Conservation (phyloP, 2,113 vertebrate species). For the Hippopotamus amphibius region DNA sequence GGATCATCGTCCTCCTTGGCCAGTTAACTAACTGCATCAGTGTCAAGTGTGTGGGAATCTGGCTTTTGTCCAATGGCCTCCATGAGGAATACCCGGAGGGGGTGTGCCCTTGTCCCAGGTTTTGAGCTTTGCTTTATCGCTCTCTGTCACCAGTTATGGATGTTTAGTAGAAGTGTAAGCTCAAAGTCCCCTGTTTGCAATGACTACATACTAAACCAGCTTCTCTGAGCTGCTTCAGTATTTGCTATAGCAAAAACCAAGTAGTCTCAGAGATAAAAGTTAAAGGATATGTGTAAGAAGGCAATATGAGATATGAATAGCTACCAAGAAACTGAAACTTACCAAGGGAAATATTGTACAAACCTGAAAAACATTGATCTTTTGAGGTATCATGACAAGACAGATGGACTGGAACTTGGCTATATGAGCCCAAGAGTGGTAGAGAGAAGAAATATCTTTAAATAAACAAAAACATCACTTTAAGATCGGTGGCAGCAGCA, state of each 20-base stretch:
- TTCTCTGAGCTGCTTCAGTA: neutral
- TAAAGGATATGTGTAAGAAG: neutral
- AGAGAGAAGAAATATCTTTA: slow-evolving; percentile 6
- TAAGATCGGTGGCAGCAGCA: neutral
- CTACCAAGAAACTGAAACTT: neutral
- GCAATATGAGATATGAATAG: neutral
- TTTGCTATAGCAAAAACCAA: slow-evolving; percentile 4
- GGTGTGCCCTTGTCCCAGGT: neutral
- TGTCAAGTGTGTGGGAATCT: neutral
- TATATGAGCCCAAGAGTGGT: neutral
- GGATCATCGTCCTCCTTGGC: neutral
- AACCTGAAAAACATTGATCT: neutral
- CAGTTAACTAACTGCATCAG: neutral
- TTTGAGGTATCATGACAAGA: neutral
- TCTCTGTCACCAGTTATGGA: neutral
- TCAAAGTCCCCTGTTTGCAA: neutral
- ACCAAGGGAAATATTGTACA: neutral
- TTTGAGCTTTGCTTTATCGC: neutral
- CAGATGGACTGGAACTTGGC: neutral
- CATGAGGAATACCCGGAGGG: neutral
- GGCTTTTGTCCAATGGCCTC: neutral
- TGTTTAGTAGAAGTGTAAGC: neutral
- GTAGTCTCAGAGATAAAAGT: neutral
- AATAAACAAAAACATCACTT: neutral
- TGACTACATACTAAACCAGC: neutral